Percentiles rank a stretch among this genome's conserved stretches.
These are phyloP conservation scores for Lota lota DNA, from an alignment of 2,113 vertebrate genomes.

Conservation along the genomic window DNA sequence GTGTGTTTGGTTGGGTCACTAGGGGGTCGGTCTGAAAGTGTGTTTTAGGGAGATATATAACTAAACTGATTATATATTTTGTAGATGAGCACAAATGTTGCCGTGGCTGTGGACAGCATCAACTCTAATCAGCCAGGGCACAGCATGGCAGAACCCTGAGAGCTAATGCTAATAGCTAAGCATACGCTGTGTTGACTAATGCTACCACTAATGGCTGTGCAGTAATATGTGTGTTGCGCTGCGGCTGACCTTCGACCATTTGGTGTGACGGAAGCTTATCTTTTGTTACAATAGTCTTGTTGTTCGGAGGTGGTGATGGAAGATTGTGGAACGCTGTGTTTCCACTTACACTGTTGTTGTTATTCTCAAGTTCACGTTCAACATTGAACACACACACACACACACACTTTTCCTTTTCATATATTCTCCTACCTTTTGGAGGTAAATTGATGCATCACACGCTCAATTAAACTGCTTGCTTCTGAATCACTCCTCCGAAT, in stretches of 20 bases:
- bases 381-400: slow-evolving; percentile 16
- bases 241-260: slow-evolving; percentile 17
- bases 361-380: slow-evolving; percentile 15
- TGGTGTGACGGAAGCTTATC: neutral
- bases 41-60: too few species aligned
- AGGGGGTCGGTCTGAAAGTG: too few species aligned
- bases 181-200: slow-evolving; percentile 27
- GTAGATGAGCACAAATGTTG: slow-evolving; percentile 14
- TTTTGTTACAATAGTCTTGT: slow-evolving; percentile 16
- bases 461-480: slow-evolving; percentile 54
- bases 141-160: slow-evolving; percentile 14
- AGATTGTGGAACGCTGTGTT: neutral
- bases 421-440: slow-evolving; percentile 45
- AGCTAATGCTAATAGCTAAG: slow-evolving; percentile 34
- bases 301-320: slow-evolving; percentile 1
- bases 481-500: slow-evolving; percentile 1
- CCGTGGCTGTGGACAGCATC: neutral
- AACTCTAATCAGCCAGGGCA: slow-evolving; percentile 32
- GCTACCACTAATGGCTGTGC: slow-evolving; percentile 31
- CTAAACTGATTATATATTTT: neutral
- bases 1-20: too few species aligned
- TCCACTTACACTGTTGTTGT: neutral
- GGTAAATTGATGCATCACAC: slow-evolving; percentile 46
- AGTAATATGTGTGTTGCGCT: slow-evolving; percentile 35
- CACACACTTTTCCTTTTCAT: slow-evolving; percentile 29